Evolutionary conservation across 2,113 vertebrate genomes (phyloP), one percentile per base, ranked within the genome.

Genomic region (Myxocyprinus asiaticus): DNA sequence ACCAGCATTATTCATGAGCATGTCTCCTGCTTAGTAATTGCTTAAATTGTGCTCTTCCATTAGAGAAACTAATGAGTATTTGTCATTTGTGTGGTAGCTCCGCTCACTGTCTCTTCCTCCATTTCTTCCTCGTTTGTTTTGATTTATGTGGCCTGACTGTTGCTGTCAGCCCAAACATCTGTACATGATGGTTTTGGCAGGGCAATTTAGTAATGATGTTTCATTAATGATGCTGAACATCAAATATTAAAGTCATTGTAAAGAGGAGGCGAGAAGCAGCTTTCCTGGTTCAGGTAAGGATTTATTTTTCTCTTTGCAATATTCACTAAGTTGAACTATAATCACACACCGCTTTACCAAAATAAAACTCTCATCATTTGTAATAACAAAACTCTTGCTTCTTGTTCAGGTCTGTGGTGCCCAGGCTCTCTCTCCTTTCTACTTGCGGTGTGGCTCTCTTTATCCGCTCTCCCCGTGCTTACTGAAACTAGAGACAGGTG

Each of bases 61-160:
- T 90, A 89, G 88, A 89, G 84, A 80, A 80, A 87, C 85, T 93
- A 91, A 93, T 92, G 91, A 88, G 85, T 87, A 82, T 91, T 93
- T 90, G 88, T 91, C 64, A 33, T 87, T 87, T 88, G 87, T 88
- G 74, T 88, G 86, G 86, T 88, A 78, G 82, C 78, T 77, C 33
- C 7, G 5, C 33, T 42, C 67, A 81, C 48, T 9, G 47, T 10
- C 66, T 58, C 81, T 45, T 15, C 7, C 3, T 6, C 22, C 22
- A 33, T 72, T 5, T 58, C 9, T 80, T 69, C 79, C 58, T 82
- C 64, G 12, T 47, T 74, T 77, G 77, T 55, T 75, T 78, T 69
- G 42, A 86, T 50, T 64, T 80, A 56, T 83, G 76, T 83, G 71
- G 80, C 79, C 79, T 79, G 82, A 79, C 80, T 50, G 76, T 86